Evolutionary conservation across 2,797 vertebrate species (phyloP), one percentile per base, ranked within the genome.

Genomic region (Muscicapa striata): DNA sequence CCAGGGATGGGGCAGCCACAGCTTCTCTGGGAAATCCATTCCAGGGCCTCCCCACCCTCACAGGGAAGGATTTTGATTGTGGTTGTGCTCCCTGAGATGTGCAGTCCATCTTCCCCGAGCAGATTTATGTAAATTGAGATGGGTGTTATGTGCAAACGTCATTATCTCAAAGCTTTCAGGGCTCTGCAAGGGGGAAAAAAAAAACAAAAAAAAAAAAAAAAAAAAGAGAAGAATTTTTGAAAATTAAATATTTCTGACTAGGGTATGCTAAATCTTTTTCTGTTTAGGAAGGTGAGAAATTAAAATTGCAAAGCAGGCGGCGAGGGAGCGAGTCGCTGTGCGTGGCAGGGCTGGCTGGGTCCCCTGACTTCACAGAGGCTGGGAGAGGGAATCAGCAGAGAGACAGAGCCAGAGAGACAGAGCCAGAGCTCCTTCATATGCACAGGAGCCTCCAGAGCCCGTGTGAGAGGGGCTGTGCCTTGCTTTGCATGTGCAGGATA

Each of bases 251-350:
- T 96, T 97, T 97, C 95, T 96, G 95, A 96, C 90, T 70, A 90
- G 85, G 94, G 59, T 69, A 46, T 72, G 92, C 91, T 96, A 92
- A 97, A 97, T 96, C 94, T 96, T 91, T 8, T 46, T 69, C 95
- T 94, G 85, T 97, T 97, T 95, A 90, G 96, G 94, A 97, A 97
- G 91, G 94, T 95, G 96, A 96, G 96, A 94, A 96, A 98, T 98
- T 96, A 97, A 97, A 97, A 97, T 96, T 94, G 95, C 95, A 96
- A 94, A 97, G 54, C 69, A 95, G 94, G 40, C 55, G 38, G 86
- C 9, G 13, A 95, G 90, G 89, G 74, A 96, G 80, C 15, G 12
- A 95, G 91, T 45, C 67, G 27, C 66, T 13, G 34, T 45, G 61
- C 9, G 8, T 32, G 62, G 92, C 46, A 19, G 89, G 87, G 79